Base-by-base conservation (phyloP, 2,888 invertebrate genomes). In the Caenorhabditis parvicauda region DNA sequence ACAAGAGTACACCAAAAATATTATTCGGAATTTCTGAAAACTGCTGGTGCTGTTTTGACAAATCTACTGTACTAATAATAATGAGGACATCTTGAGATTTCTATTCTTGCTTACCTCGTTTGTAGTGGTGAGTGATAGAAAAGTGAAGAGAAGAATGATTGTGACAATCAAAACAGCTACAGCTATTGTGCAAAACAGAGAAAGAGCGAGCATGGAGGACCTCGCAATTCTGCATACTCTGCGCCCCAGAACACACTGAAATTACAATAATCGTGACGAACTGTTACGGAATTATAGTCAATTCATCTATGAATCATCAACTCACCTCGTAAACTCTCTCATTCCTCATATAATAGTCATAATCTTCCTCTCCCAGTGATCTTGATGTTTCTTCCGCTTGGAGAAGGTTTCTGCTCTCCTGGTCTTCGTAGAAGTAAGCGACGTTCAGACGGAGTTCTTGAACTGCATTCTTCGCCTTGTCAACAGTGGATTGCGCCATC, bases 101-200 rank as follows among this genome's bases (percentile, higher is more conserved):
- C 22, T n/a, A 29, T 46, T 43, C n/a, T 12, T 19, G 41, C 46
- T 37, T 27, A 59, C 61, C 59, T 62, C 54, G 2, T 39, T 50
- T 4, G 63, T 46, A 38, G 55, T 57, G 12, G 67, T 47, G 24
- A 67, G 42, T 17, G 64, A 55, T 43, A 64, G 45, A 27, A 67
- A 59, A 38, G 67, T 64, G 54, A 64, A 67, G 21, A 67, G 32
- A n/a, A 67, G 47, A 41, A 64, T 64, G 39, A 67, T 58, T 4
- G 60, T 48, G 27, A 67, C 57, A 17, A 67, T 45, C 21, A 67
- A 44, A 7, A 63, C 67, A 2, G 67, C 63, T 7, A 67, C 55
- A 6, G 63, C 63, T n/a, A 67, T 53, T 14, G 63, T 63, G 39
- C 58, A 63, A 45, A 63, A 63, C 14, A 67, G 29, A 12, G 63